These are phyloP conservation scores for Thomomys bottae DNA, from an alignment of 2,113 vertebrate genomes.

Conservation along the genomic window DNA sequence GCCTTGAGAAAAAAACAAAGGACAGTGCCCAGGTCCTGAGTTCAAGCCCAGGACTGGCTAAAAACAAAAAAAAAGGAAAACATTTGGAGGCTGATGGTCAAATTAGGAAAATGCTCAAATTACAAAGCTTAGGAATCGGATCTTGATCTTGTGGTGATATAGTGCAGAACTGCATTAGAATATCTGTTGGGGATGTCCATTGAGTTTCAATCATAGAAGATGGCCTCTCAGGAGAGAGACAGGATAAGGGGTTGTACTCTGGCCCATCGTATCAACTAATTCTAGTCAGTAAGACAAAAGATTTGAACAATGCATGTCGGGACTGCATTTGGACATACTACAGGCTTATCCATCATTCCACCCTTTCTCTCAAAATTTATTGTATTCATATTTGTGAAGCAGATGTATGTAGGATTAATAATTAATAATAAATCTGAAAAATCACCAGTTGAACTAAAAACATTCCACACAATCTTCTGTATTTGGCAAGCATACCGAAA, in stretches of 20 bases:
- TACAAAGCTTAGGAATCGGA: background rate
- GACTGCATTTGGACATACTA: background rate
- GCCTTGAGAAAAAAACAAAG: too few species aligned
- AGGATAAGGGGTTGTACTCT: rapidly evolving
- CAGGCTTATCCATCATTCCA: background rate
- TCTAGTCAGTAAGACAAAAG: background rate
- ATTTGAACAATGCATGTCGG: background rate
- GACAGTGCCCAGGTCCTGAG: too few species aligned
- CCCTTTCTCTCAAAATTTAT: background rate
- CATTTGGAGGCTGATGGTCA: background rate
- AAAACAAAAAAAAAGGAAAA: too few species aligned
- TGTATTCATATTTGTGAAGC: background rate
- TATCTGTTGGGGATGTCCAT: background rate
- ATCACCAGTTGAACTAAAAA: background rate
- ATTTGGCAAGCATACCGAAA: background rate
- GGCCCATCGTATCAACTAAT: background rate
- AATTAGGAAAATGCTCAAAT: background rate
- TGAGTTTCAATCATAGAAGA: background rate
- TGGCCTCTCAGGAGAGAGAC: background rate
- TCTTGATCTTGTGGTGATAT: background rate
- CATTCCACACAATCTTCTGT: background rate
- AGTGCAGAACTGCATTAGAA: background rate
- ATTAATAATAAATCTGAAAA: background rate
- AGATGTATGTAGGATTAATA: background rate
- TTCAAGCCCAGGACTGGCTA: too few species aligned